Conservation (phyloP, 2,797 vertebrate genomes). For the Sebastes diaconus region DNA sequence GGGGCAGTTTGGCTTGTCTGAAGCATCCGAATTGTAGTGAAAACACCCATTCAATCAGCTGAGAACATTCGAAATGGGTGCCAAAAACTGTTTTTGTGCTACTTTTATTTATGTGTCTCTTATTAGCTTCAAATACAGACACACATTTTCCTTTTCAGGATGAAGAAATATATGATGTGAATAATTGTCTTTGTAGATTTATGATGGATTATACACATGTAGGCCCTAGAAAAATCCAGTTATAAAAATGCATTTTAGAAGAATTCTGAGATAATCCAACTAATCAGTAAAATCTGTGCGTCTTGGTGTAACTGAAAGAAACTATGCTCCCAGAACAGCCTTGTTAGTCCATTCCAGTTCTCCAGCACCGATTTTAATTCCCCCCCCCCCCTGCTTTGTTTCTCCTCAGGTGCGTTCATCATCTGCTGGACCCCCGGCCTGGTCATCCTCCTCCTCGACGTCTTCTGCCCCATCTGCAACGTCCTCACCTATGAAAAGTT, state of each 20-base stretch:
- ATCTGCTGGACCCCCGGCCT: constrained; percentile 98
- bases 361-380: neutral
- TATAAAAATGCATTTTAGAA: neutral
- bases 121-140: neutral
- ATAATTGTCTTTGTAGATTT: neutral
- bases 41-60: no score
- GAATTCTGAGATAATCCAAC: no score
- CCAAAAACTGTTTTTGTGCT: neutral
- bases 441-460: constrained; percentile 94
- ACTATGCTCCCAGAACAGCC: neutral
- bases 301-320: neutral
- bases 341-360: neutral
- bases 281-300: neutral
- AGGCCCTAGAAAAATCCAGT: neutral
- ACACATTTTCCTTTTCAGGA: neutral
- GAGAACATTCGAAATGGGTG: no score
- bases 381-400: constrained; percentile 19
- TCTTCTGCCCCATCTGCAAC: constrained; percentile 91
- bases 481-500: constrained; percentile 97
- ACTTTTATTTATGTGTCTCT: neutral
- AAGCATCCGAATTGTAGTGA: no score
- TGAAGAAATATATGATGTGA: neutral
- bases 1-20: no score
- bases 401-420: constrained; percentile 92
- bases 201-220: neutral